phyloP scores from a whole-genome alignment of 2,797 vertebrate species.

The Lateolabrax maculatus region DNA sequence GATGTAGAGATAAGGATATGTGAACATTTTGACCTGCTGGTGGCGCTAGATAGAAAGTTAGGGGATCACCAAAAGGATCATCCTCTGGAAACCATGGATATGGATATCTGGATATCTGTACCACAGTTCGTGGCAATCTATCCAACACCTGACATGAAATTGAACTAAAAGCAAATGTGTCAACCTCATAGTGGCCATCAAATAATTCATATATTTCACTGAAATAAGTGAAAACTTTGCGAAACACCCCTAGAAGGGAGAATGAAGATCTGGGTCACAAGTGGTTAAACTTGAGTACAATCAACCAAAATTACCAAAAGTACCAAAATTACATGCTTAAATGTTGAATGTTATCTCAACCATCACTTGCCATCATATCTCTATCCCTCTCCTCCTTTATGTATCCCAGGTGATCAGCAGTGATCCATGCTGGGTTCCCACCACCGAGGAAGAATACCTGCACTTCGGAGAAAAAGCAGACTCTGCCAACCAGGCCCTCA shows the following conservation, averaged over 20 bases:
- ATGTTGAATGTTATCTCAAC: not conserved
- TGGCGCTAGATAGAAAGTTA: too few relatives aligned
- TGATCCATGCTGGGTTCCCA: slow-evolving; percentile 97
- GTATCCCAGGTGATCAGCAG: slow-evolving; percentile 89
- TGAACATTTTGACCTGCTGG: too few relatives aligned
- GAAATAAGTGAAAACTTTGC: not conserved
- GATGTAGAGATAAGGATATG: too few relatives aligned
- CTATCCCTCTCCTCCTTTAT: not conserved
- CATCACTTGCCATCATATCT: not conserved
- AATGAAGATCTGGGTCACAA: not conserved
- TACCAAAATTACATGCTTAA: not conserved
- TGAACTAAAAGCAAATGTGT: too few relatives aligned
- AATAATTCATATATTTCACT: not conserved
- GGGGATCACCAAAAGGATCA: too few relatives aligned
- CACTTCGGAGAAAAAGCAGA: slow-evolving; percentile 98
- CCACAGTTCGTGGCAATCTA: not conserved
- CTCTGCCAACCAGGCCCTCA: slow-evolving; percentile 93
- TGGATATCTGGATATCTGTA: too few relatives aligned
- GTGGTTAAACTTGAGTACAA: not conserved
- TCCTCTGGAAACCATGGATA: too few relatives aligned
- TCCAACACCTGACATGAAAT: not conserved
- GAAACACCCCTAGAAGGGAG: too few relatives aligned
- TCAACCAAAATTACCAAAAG: not conserved
- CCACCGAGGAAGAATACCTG: slow-evolving; percentile 97
- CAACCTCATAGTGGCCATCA: too few relatives aligned